Base-by-base conservation (phyloP, 2,888 invertebrate species). In the Drosophila stalkeri region DNA sequence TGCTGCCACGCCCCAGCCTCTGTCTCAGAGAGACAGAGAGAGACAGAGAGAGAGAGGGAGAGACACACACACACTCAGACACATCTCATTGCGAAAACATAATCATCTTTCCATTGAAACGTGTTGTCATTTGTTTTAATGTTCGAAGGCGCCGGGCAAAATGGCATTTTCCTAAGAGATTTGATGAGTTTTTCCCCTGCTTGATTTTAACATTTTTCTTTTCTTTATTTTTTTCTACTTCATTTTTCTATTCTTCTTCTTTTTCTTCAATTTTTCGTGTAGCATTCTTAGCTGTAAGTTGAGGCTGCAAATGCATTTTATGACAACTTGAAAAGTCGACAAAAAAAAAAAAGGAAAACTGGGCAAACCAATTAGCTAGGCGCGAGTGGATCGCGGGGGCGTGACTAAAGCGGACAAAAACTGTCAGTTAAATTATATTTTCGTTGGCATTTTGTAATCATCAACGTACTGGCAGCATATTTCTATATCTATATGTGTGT, bases 381-480 rank as follows among this genome's bases (percentile, higher is more conserved):
- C 39, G 31, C 39, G 31, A 72, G 49, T 62, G 64, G 81, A 72
- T 61, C 39, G 31, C 70, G 49, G 60, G 64, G 81, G 75, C 64
- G 67, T 59, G 64, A 63, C 35, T 44, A 18, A 51, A 51, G 35
- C 27, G 8, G 14, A 61, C 20, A 41, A 49, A 47, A 64, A 83
- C 83, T 83, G 83, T 83, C 86, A 86, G 80, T 77, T 81, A 81
- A 81, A 86, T 81, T 82, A 83, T 81, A 82, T 81, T 86, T 86
- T 73, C 55, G 64, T 75, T 56, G 56, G 72, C 81, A 78, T 80
- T 80, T 82, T 72, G 63, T 67, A 71, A 73, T 67, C 68, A 70
- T 64, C 75, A 82, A 64, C 64, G 84, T 66, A 65, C 52, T 64
- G 66, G 54, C 63, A 72, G 72, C 62, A 76, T 75, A 66, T 66